These are phyloP conservation scores for Dyspetes luteomarginatus DNA, from an alignment of 2,888 invertebrate species.

Conservation along the genomic window DNA sequence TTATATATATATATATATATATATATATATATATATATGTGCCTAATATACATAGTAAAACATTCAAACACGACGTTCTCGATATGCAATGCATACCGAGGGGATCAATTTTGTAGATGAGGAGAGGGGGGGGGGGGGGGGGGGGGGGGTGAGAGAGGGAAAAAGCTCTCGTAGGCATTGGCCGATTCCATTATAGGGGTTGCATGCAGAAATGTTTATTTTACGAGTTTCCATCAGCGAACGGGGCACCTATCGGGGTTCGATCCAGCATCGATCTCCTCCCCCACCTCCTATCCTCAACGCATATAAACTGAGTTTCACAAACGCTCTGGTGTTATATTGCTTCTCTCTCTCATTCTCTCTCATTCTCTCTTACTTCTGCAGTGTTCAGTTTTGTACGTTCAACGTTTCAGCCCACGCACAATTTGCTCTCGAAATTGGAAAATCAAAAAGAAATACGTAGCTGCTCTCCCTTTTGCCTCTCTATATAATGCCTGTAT, in stretches of 20 bases:
- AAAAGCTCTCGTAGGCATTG: conserved; percentile 42
- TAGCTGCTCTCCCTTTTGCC: conserved; percentile 19
- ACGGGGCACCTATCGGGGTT: conserved; percentile 47
- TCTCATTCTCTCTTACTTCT: background rate
- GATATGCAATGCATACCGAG: background rate
- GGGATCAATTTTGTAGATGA: background rate
- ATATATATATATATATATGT: conserved; percentile 12
- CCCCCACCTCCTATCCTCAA: background rate
- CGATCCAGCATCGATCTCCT: conserved; percentile 61
- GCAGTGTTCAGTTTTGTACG: conserved; percentile 19
- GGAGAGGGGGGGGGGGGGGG: background rate
- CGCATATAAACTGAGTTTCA: conserved; percentile 7
- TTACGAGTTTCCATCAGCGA: conserved; percentile 68
- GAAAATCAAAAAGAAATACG: conserved; percentile 55
- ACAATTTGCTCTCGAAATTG: conserved; percentile 54
- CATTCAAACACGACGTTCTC: background rate
- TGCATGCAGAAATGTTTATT: conserved; percentile 66
- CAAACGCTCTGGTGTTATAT: background rate
- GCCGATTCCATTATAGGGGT: conserved; percentile 64
- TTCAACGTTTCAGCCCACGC: conserved; percentile 23
- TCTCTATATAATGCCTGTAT: background rate
- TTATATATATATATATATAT: conserved; percentile 29
- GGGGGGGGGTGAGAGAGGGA: background rate
- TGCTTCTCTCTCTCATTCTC: background rate
- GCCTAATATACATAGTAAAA: no score